Evolutionary conservation across 2,113 vertebrate species (phyloP).

Genomic region (Ginglymostoma cirratum): DNA sequence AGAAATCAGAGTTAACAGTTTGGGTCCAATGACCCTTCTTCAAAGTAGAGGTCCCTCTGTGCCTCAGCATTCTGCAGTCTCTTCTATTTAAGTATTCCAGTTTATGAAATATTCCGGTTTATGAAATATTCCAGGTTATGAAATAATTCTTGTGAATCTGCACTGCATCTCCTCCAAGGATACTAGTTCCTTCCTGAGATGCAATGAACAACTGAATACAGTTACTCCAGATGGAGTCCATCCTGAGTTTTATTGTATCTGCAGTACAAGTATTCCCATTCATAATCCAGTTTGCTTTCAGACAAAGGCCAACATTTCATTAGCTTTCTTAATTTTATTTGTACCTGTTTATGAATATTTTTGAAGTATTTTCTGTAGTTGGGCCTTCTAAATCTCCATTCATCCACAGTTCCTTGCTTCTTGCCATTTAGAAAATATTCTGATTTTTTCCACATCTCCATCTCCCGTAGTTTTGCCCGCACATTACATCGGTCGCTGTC

Average conservation of each 20-base stretch:
- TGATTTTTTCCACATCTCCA: not conserved
- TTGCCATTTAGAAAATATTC: not conserved
- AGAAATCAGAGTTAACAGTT: no score
- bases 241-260: not conserved
- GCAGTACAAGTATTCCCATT: no score
- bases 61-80: not conserved
- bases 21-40: no score
- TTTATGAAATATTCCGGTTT: not conserved
- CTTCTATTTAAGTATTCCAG: not conserved
- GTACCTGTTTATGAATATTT: not conserved
- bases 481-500: not conserved
- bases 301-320: no score
- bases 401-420: not conserved
- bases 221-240: not conserved
- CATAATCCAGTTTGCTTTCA: not conserved
- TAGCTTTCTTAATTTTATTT: no score
- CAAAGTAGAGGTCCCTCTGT: not conserved
- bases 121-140: not conserved
- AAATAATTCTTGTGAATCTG: not conserved
- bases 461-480: not conserved
- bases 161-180: not conserved
- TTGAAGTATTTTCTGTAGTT: not conserved
- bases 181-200: not conserved
- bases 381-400: not conserved
- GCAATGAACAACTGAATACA: not conserved